Evolutionary conservation across 2,888 invertebrate species (phyloP), one percentile per base, ranked within the genome.

Genomic region (Watsonalla cultraria): DNA sequence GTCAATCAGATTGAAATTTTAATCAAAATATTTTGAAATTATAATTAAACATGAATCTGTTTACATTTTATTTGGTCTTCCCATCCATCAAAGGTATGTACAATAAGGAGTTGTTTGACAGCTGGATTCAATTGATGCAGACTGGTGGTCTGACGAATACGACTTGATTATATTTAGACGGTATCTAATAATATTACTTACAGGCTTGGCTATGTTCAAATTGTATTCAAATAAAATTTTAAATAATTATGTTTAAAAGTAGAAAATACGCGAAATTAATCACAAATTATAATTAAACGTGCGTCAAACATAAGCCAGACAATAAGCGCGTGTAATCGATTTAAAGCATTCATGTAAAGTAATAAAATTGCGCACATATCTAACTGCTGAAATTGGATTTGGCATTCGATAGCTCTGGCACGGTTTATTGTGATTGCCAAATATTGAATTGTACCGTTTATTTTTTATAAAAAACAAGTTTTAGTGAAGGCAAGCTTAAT

Each of bases 301-400:
- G 46, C 34, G 15, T 9, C 47, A 6, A 33, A n/a, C 39, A 39
- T 13, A 57, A 61, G 68, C 69, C 64, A 65, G 66, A 71, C 64
- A 68, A 49, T 61, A 61, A 51, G 64, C 57, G 57, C 54, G 56
- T 55, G 54, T 58, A 57, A 57, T 55, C 59, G 58, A 72, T 76
- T 72, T 72, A 66, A 62, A 60, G 66, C 7, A 37, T 37, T 70
- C 65, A 67, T 65, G 58, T 52, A 61, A 64, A 61, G 65, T 65
- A 62, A 74, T 68, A 66, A 67, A 66, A 68, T 66, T 63, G 66
- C 53, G 56, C 55, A 54, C 50, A 66, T 66, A 64, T 60, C 55
- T 58, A 54, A 63, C 61, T 52, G 47, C 51, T 56, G 42, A 57
- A 58, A 63, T 68, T 60, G 55, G 59, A 62, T 67, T 66, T 65